Evolutionary conservation across 53 echinoderm and acorn worm genomes (phyloP), one percentile per base, ranked within the genome.

Genomic region (Echinarachnius parma): DNA sequence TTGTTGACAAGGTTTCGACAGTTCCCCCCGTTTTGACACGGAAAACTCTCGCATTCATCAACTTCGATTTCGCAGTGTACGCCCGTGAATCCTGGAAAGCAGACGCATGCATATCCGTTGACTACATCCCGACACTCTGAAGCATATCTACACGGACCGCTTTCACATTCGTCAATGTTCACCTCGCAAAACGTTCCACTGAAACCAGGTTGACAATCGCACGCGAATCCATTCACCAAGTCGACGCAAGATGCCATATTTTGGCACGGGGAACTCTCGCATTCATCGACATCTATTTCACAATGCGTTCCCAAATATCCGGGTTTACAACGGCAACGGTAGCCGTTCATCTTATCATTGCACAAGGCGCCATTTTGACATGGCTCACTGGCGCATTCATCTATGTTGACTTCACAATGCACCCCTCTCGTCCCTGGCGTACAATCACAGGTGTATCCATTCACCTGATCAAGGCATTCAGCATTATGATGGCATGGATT

Each of bases 111-210:
- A 26, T 53, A 62, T 35, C 85, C 63, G 21, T 45, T 56, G 7
- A 60, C 16, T 9, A n/a, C 5, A 31, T 79, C 79, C 13, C 16
- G 20, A 44, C 85, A 85, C 2, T 37, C 24, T 33, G 63, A 74
- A 25, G 48, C 75, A 28, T 79, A 55, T 23, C 13, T 4, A 33
- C 85, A 85, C 0, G 65, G 74, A 21, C 30, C 28, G 58, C 80
- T 83, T 26, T 55, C 77, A 58, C 91, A 91, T 68, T 91, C 91
- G 44, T 91, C 62, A 42, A 87, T 68, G 45, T 87, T 56, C 0
- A 83, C 75, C 22, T 76, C 21, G 62, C 91, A 91, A 33, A 42
- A 28, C 28, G 55, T 39, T 27, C 78, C 87, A 2, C 22, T 52
- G 31, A 62, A 91, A 18, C 91, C 91, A 0, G 76, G 45, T 19